These are phyloP conservation scores for Coecobrya sp. DNA, from an alignment of 2,888 invertebrate genomes.

Conservation along the genomic window DNA sequence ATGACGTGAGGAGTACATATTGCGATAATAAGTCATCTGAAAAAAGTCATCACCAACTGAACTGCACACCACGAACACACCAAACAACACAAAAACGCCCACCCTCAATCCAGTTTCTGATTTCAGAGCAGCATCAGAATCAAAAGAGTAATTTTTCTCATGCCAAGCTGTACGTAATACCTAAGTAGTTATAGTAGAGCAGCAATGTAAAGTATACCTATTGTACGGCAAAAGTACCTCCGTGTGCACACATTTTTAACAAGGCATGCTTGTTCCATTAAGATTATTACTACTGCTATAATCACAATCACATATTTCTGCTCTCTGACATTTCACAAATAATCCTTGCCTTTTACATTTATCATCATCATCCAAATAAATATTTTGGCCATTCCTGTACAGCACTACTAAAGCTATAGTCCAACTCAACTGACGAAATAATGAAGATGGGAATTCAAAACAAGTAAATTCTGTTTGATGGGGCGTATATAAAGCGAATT, in stretches of 20 bases:
- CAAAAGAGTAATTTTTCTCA: conserved; percentile 65
- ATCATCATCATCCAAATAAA: conserved; percentile 39
- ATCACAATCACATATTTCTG: conserved; percentile 18
- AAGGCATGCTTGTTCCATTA: conserved; percentile 46
- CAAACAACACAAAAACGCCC: conserved; percentile 71
- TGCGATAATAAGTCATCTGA: conserved; percentile 47
- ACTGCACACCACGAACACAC: conserved; percentile 41
- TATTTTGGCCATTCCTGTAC: conserved; percentile 25
- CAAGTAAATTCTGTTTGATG: conserved; percentile 1
- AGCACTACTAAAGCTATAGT: not conserved
- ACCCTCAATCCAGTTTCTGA: conserved; percentile 72
- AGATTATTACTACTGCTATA: conserved; percentile 37
- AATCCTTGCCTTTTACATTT: conserved; percentile 50
- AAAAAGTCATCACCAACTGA: conserved; percentile 40
- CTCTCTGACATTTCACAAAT: conserved; percentile 51
- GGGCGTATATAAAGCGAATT: conserved; percentile 42
- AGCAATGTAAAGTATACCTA: not conserved
- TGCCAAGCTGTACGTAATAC: not conserved
- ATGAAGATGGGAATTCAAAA: conserved; percentile 11
- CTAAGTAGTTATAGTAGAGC: not conserved
- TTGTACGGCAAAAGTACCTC: conserved; percentile 4
- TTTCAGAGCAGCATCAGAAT: conserved; percentile 48
- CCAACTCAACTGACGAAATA: not conserved
- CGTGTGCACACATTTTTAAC: not conserved
- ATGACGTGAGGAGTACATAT: conserved; percentile 48